Evolutionary conservation across 2,797 vertebrate genomes (phyloP).

Genomic region (Cirrhinus mrigala): DNA sequence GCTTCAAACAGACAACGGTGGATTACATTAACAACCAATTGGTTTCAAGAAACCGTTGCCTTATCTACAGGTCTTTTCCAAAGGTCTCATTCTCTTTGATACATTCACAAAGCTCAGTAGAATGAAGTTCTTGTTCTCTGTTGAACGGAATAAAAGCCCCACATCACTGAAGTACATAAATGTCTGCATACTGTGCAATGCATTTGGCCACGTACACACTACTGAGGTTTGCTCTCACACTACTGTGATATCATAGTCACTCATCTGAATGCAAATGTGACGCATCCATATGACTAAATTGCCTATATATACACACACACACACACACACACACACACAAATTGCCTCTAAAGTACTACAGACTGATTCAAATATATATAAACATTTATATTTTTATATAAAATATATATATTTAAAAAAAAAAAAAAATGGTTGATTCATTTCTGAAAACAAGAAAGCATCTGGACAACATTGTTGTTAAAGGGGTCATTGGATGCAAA

Average conservation of each 20-base stretch:
- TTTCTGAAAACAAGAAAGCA: background rate
- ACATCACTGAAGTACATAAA: conserved; percentile 19
- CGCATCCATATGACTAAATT: no score
- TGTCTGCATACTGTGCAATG: conserved; percentile 13
- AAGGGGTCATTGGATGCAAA: no score
- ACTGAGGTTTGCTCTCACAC: background rate
- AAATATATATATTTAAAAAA: no score
- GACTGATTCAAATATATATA: background rate
- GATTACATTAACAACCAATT: conserved; percentile 43
- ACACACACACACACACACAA: no score
- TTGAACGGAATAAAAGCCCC: conserved; percentile 32
- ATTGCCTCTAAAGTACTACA: background rate
- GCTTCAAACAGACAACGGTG: conserved; percentile 36
- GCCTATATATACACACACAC: no score
- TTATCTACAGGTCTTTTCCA: conserved; percentile 27
- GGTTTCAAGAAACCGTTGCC: conserved; percentile 41
- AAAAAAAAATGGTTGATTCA: background rate
- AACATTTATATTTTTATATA: no score
- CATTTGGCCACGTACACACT: conserved; percentile 28
- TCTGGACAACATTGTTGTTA: background rate
- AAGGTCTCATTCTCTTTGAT: conserved; percentile 36
- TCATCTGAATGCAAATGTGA: background rate
- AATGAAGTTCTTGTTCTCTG: conserved; percentile 40
- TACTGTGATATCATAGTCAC: background rate
- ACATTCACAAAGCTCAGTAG: conserved; percentile 24